These are phyloP conservation scores for Chaetoderma sp. DNA, from an alignment of 2,888 invertebrate genomes.

Conservation along the genomic window DNA sequence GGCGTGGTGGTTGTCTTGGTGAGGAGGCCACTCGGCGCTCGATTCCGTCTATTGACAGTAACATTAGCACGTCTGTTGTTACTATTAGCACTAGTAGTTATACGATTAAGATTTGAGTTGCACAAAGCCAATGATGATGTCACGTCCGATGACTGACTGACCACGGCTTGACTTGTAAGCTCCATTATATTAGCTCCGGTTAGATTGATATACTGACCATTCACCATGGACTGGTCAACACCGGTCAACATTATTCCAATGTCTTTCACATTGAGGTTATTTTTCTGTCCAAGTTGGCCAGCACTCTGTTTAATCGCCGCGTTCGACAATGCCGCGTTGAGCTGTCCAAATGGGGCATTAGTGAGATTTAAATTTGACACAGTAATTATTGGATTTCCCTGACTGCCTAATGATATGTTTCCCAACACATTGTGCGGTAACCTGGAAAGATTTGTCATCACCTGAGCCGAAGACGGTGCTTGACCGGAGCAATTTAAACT, in stretches of 20 bases:
- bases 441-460: conserved; percentile 14
- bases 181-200: conserved; percentile 47
- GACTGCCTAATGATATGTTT: conserved; percentile 28
- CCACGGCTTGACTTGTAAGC: conserved; percentile 38
- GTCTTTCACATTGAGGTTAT: conserved; percentile 49
- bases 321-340: conserved; percentile 45
- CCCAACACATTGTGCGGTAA: conserved; percentile 29
- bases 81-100: not conserved
- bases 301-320: conserved; percentile 29
- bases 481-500: conserved; percentile 11
- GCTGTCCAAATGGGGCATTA: conserved; percentile 42
- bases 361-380: conserved; percentile 48
- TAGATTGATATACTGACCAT: conserved; percentile 59
- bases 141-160: conserved; percentile 33
- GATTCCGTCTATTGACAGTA: not conserved
- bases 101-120: too few relatives aligned
- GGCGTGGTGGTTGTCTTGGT: too few relatives aligned
- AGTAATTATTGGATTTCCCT: conserved; percentile 42
- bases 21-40: not conserved
- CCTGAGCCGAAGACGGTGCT: conserved; percentile 12
- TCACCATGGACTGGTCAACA: conserved; percentile 49
- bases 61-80: not conserved
- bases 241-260: conserved; percentile 39
- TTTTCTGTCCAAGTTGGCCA: conserved; percentile 43
- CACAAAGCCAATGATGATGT: too few relatives aligned